Percentiles rank a stretch among this genome's conserved stretches.
phyloP scores from a whole-genome alignment of 2,797 vertebrate species.

The Helicolenus hilgendorfi region DNA sequence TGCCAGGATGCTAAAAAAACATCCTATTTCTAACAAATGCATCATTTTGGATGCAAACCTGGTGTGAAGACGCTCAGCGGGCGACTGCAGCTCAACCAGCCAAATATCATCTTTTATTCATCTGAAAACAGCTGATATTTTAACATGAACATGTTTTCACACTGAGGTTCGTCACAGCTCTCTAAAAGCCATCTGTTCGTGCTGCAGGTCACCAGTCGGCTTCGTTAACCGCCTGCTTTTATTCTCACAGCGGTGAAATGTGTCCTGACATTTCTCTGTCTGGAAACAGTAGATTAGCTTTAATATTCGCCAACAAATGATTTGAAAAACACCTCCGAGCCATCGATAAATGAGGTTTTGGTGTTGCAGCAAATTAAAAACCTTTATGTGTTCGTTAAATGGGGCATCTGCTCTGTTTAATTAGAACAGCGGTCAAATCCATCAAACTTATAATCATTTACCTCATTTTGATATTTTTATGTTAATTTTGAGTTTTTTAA shows the following conservation, averaged over 20 bases:
- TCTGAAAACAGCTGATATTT: background rate
- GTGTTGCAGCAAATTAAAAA: conserved; percentile 57
- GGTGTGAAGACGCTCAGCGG: background rate
- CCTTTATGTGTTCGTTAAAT: conserved; percentile 29
- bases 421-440: conserved; percentile 34
- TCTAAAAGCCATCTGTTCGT: background rate
- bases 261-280: background rate
- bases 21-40: background rate
- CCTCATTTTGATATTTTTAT: background rate
- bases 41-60: background rate
- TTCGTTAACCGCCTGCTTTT: background rate
- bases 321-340: conserved; percentile 25
- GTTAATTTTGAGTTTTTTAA: background rate
- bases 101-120: background rate
- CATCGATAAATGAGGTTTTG: conserved; percentile 61
- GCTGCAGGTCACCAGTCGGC: background rate
- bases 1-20: background rate
- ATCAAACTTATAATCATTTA: background rate
- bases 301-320: conserved; percentile 22
- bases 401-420: conserved; percentile 20
- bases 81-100: background rate
- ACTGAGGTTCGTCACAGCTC: background rate
- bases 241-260: background rate
- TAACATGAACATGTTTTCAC: background rate
- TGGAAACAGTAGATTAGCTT: conserved; percentile 17